Conservation (phyloP, 2,888 invertebrate species). For the Synanthedon vespiformis region DNA sequence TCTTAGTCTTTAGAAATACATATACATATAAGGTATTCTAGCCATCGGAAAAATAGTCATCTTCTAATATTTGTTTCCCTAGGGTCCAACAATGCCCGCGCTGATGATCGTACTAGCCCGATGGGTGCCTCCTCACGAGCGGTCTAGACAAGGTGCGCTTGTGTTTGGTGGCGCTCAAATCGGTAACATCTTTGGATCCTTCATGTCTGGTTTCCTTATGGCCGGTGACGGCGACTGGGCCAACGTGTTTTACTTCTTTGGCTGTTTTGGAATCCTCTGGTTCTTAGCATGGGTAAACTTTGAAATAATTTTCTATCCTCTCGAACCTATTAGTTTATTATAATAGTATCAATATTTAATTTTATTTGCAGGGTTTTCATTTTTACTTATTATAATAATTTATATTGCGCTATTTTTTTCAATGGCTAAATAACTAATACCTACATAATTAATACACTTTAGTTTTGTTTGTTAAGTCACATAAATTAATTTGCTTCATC, state of each 20-base stretch:
- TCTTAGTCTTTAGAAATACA: too few species aligned
- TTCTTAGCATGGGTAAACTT: conserved; percentile 60
- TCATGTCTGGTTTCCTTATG: conserved; percentile 67
- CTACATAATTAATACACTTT: too few species aligned
- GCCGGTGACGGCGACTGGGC: conserved; percentile 67
- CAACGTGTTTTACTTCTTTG: conserved; percentile 73
- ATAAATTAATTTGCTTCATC: too few species aligned
- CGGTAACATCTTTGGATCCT: conserved; percentile 70
- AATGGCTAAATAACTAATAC: too few species aligned
- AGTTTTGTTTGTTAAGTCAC: too few species aligned
- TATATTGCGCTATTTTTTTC: too few species aligned
- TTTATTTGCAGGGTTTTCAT: too few species aligned
- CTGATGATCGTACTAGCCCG: conserved; percentile 73
- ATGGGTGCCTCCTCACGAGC: conserved; percentile 72
- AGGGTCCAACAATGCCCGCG: conserved; percentile 82
- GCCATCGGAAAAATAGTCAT: too few species aligned
- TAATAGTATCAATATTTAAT: too few species aligned
- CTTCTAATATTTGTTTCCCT: conserved; percentile 13
- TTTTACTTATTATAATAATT: too few species aligned
- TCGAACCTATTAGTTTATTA: too few species aligned
- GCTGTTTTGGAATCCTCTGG: conserved; percentile 69
- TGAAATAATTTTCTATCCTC: neutral
- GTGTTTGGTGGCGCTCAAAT: conserved; percentile 73
- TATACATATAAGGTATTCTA: too few species aligned
- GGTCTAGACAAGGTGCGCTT: conserved; percentile 71